Evolutionary conservation across 1,140 invertebrate genomes (phyloP).

Genomic region (Zaprionus capensis): DNA sequence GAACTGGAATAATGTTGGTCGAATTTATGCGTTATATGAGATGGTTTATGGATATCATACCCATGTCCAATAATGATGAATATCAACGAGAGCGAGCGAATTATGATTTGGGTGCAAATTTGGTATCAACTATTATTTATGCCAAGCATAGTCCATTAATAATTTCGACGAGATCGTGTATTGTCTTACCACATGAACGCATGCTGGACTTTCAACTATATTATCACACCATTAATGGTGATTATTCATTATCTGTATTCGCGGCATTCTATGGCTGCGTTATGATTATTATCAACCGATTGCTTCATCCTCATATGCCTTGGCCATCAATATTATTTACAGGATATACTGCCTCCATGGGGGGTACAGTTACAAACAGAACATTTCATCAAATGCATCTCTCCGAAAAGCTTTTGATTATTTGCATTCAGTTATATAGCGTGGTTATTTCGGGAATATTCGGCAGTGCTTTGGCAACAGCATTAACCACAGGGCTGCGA

Average conservation of each 20-base stretch:
- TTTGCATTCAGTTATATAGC: not conserved
- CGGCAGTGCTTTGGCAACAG: not conserved
- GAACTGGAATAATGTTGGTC: not conserved
- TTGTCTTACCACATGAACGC: constrained; percentile 13
- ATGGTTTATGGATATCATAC: not conserved
- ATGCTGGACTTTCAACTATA: not conserved
- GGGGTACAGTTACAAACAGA: not conserved
- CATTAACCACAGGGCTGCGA: not conserved
- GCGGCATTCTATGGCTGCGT: not conserved
- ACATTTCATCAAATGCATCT: not conserved
- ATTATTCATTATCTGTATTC: not conserved
- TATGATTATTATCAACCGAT: not conserved
- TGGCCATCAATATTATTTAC: not conserved
- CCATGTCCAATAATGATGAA: not conserved
- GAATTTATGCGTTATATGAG: not conserved
- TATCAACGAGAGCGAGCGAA: not conserved
- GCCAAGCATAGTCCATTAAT: not conserved
- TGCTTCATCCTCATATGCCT: not conserved
- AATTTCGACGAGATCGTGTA: constrained; percentile 2
- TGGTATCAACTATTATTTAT: not conserved
- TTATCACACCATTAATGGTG: not conserved
- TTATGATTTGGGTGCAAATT: constrained; percentile 11
- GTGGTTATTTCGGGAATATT: not conserved
- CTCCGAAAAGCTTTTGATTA: not conserved
- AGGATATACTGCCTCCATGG: not conserved